Percentiles rank a stretch among this genome's conserved stretches.
phyloP scores from a whole-genome alignment of 2,113 vertebrate species.

The Callospermophilus lateralis region DNA sequence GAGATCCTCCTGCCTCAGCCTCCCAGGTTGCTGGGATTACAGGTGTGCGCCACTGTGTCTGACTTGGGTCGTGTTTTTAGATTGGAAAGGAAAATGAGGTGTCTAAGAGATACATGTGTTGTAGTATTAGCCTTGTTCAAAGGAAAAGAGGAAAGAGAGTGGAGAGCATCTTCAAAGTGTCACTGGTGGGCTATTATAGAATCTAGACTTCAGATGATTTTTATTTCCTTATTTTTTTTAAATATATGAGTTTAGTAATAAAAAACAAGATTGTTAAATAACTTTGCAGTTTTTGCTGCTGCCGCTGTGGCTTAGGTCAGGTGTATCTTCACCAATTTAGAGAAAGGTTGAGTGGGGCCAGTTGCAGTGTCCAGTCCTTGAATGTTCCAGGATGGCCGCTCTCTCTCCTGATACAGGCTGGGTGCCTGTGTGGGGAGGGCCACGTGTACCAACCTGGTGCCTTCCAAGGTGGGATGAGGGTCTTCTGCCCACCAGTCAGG shows the following conservation, averaged over 20 bases:
- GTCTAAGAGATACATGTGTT: background rate
- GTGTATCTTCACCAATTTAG: background rate
- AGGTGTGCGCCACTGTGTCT: too few species aligned
- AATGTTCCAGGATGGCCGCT: too few species aligned
- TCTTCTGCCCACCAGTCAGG: background rate
- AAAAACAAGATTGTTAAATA: background rate
- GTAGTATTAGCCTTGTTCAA: background rate
- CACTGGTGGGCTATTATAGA: accelerated
- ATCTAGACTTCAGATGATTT: too few species aligned
- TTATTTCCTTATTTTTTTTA: background rate
- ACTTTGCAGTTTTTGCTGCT: background rate
- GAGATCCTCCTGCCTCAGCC: too few species aligned
- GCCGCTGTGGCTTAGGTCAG: too few species aligned
- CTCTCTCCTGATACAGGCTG: background rate
- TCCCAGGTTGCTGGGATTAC: too few species aligned
- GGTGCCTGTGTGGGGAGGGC: background rate
- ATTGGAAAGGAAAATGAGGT: background rate
- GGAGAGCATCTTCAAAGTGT: background rate
- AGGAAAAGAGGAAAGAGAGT: too few species aligned
- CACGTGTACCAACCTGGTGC: background rate
- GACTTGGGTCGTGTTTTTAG: background rate
- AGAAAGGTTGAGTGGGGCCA: background rate
- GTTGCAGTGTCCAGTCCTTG: too few species aligned
- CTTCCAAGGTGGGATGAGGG: background rate
- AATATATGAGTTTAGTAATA: background rate